Percentiles rank a stretch among this genome's conserved stretches.
These are phyloP conservation scores for Ypsolopha scabrella DNA, from an alignment of 2,888 invertebrate genomes.

Conservation along the genomic window DNA sequence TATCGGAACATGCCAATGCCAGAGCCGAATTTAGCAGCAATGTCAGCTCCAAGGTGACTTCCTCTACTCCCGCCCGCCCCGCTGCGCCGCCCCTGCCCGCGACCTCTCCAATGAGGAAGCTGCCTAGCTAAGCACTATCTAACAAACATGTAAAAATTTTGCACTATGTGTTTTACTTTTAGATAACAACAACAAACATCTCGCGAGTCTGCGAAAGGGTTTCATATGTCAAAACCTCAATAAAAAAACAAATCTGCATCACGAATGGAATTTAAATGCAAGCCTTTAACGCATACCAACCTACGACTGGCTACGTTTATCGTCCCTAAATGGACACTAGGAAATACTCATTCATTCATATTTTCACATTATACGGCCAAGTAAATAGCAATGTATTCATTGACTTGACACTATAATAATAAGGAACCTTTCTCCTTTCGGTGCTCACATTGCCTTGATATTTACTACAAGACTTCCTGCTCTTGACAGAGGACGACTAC, in stretches of 20 bases:
- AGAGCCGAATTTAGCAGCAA: constrained; percentile 55
- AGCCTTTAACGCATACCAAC: neutral
- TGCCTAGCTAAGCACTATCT: neutral
- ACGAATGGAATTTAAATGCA: neutral
- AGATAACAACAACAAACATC: neutral
- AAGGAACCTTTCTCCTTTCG: constrained; percentile 28
- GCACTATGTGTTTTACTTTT: neutral
- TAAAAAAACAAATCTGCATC: neutral
- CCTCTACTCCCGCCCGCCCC: neutral
- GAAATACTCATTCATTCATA: neutral
- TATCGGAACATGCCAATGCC: constrained; percentile 61
- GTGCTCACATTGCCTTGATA: constrained; percentile 49
- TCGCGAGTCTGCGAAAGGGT: neutral
- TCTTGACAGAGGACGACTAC: constrained; percentile 38
- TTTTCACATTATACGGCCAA: neutral
- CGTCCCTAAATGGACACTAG: neutral
- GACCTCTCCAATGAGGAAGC: neutral
- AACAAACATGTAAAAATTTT: neutral
- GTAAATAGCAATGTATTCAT: neutral
- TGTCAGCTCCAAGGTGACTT: constrained; percentile 49
- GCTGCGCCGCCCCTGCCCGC: neutral
- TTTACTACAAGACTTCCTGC: constrained; percentile 58
- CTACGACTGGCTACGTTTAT: neutral
- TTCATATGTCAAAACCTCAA: neutral
- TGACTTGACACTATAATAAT: neutral